These are phyloP conservation scores for Dryoscopus gambensis DNA, from an alignment of 2,113 vertebrate species.

Conservation along the genomic window DNA sequence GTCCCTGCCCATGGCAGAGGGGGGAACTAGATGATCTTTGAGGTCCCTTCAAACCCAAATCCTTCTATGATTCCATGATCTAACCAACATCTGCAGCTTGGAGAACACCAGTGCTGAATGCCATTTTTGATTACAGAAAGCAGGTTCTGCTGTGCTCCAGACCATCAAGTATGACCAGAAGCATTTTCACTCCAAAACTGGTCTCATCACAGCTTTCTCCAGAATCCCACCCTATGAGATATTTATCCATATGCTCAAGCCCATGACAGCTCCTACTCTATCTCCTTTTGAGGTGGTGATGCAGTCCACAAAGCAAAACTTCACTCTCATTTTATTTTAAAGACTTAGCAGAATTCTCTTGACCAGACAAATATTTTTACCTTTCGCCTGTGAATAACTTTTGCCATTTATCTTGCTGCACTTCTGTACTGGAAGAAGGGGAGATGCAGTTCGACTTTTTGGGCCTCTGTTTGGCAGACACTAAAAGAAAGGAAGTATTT, in stretches of 20 bases:
- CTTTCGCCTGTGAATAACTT: slow-evolving; percentile 63
- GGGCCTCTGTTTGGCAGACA: slow-evolving; percentile 60
- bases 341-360: not conserved
- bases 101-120: not conserved
- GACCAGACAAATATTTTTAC: slow-evolving; percentile 49
- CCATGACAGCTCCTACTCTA: not conserved
- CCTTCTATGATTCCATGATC: not conserved
- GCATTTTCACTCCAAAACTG: not conserved
- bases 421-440: slow-evolving; percentile 55
- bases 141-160: not conserved
- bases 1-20: not conserved
- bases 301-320: not conserved
- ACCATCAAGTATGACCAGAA: not conserved
- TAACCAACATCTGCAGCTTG: not conserved
- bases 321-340: not conserved
- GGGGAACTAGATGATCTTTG: not conserved
- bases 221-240: not conserved
- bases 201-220: not conserved
- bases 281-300: not conserved
- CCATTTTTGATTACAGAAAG: not conserved
- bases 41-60: not conserved
- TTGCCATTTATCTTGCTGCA: slow-evolving; percentile 35
- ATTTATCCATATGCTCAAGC: not conserved
- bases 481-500: slow-evolving; percentile 55
- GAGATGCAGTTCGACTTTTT: slow-evolving; percentile 51